Percentiles rank a stretch among this genome's conserved stretches.
phyloP scores from a whole-genome alignment of 64 coral and sea anemone genomes.

The Hydrozoanthus tunicans region DNA sequence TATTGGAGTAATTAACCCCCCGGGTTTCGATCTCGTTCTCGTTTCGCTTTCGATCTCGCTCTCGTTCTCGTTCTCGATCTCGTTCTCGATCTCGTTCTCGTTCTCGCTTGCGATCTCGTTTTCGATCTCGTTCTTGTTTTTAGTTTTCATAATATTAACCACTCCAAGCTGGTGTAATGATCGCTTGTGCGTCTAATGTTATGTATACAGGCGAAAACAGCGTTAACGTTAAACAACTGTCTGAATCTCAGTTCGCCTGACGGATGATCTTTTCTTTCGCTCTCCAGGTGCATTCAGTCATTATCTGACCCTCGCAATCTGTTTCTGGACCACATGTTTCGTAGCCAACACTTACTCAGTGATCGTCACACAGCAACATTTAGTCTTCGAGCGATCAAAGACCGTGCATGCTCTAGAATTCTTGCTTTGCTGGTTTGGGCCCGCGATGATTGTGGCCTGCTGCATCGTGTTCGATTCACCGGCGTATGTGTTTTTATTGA shows the following conservation, averaged over 20 bases:
- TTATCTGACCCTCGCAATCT: constrained; percentile 80
- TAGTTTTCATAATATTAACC: too few relatives aligned
- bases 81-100: too few relatives aligned
- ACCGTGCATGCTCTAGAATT: constrained; percentile 70
- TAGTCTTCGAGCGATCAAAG: constrained; percentile 61
- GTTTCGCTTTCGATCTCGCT: too few relatives aligned
- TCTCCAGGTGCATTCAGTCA: constrained; percentile 72
- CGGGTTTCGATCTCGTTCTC: too few relatives aligned
- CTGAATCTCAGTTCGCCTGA: neutral
- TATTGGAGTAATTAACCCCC: too few relatives aligned
- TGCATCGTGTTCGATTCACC: constrained; percentile 62
- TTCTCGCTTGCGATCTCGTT: too few relatives aligned
- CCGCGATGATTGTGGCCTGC: constrained; percentile 76
- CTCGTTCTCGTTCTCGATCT: too few relatives aligned
- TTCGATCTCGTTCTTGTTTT: too few relatives aligned
- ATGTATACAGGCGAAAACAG: too few relatives aligned
- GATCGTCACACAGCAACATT: constrained; percentile 59
- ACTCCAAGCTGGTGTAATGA: too few relatives aligned
- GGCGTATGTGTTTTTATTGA: constrained; percentile 75
- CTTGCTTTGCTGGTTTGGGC: constrained; percentile 73
- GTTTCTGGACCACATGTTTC: constrained; percentile 90
- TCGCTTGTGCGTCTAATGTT: too few relatives aligned
- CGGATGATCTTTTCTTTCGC: neutral
- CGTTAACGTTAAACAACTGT: too few relatives aligned
- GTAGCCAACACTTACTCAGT: constrained; percentile 88